These are phyloP conservation scores for Habroteleia sp. DNA, from an alignment of 2,888 invertebrate genomes.

Conservation along the genomic window DNA sequence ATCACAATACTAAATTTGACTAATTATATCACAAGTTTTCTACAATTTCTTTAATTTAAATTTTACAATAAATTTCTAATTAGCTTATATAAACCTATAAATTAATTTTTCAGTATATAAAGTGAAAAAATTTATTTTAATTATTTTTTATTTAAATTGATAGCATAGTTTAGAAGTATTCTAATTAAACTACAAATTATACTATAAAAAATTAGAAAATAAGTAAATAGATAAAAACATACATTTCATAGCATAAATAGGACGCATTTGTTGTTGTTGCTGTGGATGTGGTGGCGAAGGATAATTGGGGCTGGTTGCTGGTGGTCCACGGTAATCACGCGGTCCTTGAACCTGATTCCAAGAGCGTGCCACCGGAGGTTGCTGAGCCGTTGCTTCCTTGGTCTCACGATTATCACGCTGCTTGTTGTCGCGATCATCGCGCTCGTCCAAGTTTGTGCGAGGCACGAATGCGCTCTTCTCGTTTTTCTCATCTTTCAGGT, in stretches of 20 bases:
- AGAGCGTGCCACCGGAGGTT: slow-evolving; percentile 68
- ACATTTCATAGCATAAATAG: slow-evolving; percentile 78
- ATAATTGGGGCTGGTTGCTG: slow-evolving; percentile 69
- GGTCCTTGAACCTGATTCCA: slow-evolving; percentile 71
- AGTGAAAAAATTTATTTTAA: no score
- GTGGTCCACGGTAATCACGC: slow-evolving; percentile 75
- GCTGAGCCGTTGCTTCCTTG: slow-evolving; percentile 25
- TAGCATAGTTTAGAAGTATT: no score
- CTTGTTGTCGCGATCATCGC: slow-evolving; percentile 66
- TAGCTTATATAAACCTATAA: no score
- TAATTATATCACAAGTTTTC: no score
- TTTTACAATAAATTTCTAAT: no score
- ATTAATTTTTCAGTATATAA: no score
- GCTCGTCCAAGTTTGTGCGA: slow-evolving; percentile 44
- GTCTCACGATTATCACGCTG: slow-evolving; percentile 69
- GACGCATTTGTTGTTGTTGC: slow-evolving; percentile 77
- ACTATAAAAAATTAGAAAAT: no score
- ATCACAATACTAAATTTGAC: no score
- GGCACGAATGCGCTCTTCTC: slow-evolving; percentile 32
- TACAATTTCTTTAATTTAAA: no score
- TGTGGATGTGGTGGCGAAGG: slow-evolving; percentile 67
- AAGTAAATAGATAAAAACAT: no score
- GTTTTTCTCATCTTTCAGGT: slow-evolving; percentile 65
- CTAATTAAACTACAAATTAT: no score
- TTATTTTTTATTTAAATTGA: no score